Evolutionary conservation across 2,888 invertebrate genomes (phyloP).

Genomic region (Ichneumoninae sp.): DNA sequence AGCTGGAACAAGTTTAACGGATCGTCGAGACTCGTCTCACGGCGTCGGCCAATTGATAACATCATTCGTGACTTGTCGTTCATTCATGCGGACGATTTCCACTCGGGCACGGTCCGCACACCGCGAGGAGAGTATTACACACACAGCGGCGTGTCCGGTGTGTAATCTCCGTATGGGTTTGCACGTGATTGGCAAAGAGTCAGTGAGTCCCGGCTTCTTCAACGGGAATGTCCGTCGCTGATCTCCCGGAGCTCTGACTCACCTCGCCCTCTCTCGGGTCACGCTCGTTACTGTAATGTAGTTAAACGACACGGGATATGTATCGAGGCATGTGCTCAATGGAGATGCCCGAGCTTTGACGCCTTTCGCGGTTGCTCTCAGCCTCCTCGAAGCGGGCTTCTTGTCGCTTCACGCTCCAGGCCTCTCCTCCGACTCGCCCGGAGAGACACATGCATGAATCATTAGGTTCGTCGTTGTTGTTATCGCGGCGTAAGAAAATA

Average conservation of each 20-base stretch:
- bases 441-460: background rate
- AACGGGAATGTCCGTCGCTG: background rate
- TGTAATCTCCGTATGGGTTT: background rate
- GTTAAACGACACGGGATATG: background rate
- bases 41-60: slow-evolving; percentile 62
- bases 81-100: slow-evolving; percentile 58
- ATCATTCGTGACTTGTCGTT: slow-evolving; percentile 58
- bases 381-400: background rate
- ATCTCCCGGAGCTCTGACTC: background rate
- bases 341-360: background rate
- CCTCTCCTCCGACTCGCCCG: background rate
- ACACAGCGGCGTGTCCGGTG: background rate
- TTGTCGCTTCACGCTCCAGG: background rate
- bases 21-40: slow-evolving; percentile 49
- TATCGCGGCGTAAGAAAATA: background rate
- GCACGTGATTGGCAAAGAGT: background rate
- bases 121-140: background rate
- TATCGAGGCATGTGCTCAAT: background rate
- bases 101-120: background rate
- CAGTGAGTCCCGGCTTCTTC: background rate
- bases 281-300: no score
- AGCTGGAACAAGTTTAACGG: slow-evolving; percentile 48
- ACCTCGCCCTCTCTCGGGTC: background rate
- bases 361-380: background rate
- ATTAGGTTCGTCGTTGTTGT: background rate